These are phyloP conservation scores for Anabacerthia variegaticeps DNA, from an alignment of 2,797 vertebrate species.

Conservation along the genomic window DNA sequence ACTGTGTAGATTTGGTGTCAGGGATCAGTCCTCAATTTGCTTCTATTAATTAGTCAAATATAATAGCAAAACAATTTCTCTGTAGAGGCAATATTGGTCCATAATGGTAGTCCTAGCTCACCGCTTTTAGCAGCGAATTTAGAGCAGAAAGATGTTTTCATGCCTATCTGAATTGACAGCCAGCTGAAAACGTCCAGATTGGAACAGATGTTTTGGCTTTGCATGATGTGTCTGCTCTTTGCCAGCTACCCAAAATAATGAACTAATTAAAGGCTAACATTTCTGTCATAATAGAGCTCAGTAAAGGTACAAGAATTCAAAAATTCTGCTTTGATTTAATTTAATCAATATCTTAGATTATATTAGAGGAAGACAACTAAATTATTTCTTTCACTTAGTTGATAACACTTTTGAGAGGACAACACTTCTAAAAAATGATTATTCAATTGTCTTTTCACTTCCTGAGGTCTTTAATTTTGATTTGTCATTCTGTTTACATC, in stretches of 20 bases:
- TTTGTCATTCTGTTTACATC: not conserved
- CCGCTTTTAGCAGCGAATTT: not conserved
- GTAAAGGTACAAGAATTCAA: not conserved
- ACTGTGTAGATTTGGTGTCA: not conserved
- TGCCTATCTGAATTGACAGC: not conserved
- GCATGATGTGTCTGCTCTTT: not conserved
- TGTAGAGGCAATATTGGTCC: not conserved
- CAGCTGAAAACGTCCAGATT: not conserved
- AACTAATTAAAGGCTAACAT: not conserved
- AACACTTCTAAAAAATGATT: not conserved
- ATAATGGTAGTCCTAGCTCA: not conserved
- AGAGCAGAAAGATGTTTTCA: not conserved
- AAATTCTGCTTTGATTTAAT: not conserved
- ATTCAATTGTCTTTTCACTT: not conserved
- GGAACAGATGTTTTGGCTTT: slow-evolving; percentile 34
- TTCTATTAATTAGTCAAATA: not conserved
- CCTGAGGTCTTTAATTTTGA: not conserved
- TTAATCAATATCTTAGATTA: not conserved
- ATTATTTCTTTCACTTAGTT: not conserved
- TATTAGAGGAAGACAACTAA: not conserved
- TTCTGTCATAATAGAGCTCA: not conserved
- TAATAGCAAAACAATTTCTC: not conserved
- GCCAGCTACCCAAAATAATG: not conserved
- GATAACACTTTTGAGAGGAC: not conserved
- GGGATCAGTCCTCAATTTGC: not conserved